Percentiles rank a stretch among this genome's conserved stretches.
phyloP scores from a whole-genome alignment of 2,888 invertebrate species.

The Limnephilus rhombicus region DNA sequence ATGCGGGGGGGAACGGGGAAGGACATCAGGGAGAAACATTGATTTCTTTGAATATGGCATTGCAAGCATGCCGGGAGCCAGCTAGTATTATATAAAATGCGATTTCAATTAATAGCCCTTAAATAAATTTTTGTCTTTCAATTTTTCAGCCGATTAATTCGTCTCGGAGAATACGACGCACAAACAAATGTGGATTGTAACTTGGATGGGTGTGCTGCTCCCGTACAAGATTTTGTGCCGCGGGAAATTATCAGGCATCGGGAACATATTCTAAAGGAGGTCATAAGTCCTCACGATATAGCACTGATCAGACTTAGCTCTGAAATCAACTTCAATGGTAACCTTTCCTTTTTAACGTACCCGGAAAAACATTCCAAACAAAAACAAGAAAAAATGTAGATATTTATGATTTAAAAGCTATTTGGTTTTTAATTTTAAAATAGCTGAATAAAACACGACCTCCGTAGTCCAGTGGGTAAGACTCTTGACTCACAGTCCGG shows the following conservation, averaged over 20 bases:
- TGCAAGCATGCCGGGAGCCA: too few species aligned
- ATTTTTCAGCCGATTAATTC: slow-evolving; percentile 62
- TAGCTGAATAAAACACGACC: too few species aligned
- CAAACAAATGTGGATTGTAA: slow-evolving; percentile 65
- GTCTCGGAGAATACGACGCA: slow-evolving; percentile 65
- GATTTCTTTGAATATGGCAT: too few species aligned
- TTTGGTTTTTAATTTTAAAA: too few species aligned
- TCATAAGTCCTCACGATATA: slow-evolving; percentile 67
- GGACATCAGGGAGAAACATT: too few species aligned
- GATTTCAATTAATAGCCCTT: background rate
- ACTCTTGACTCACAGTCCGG: too few species aligned
- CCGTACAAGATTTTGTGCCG: slow-evolving; percentile 57
- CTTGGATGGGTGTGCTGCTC: slow-evolving; percentile 50
- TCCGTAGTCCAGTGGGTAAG: too few species aligned
- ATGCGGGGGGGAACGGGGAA: too few species aligned
- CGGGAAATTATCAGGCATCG: slow-evolving; percentile 68
- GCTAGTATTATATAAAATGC: background rate
- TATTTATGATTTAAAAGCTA: too few species aligned
- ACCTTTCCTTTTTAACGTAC: background rate
- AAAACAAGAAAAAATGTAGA: too few species aligned
- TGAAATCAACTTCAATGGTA: slow-evolving; percentile 66
- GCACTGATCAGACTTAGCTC: slow-evolving; percentile 68
- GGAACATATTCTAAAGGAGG: slow-evolving; percentile 67
- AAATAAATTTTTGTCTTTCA: background rate
- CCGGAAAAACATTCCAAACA: background rate